Evolutionary conservation across 2,888 invertebrate species (phyloP).

Genomic region (Drosophila yooni): DNA sequence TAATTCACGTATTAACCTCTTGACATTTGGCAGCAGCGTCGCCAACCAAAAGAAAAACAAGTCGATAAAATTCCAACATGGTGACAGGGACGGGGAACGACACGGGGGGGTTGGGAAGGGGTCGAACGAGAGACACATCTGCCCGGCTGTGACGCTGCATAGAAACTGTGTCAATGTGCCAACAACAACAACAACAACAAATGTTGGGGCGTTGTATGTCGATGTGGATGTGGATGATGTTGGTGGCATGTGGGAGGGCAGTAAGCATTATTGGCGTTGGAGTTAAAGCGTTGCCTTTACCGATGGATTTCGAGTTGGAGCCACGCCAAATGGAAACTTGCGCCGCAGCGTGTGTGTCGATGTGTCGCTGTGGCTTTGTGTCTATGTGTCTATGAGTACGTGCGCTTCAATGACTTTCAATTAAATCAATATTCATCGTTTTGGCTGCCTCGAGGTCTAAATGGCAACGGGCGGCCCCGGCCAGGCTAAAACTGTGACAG

Average conservation of each 20-base stretch:
- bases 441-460: constrained; percentile 72
- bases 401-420: constrained; percentile 81
- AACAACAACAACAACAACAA: constrained; percentile 66
- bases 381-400: constrained; percentile 66
- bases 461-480: constrained; percentile 72
- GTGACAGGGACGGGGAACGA: constrained; percentile 29
- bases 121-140: constrained; percentile 62
- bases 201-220: constrained; percentile 65
- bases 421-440: constrained; percentile 84
- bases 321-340: constrained; percentile 69
- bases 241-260: constrained; percentile 74
- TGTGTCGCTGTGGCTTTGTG: constrained; percentile 39
- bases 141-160: constrained; percentile 54
- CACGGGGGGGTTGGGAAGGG: constrained; percentile 3
- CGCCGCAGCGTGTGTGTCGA: constrained; percentile 39
- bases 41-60: constrained; percentile 64
- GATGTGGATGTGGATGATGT: constrained; percentile 36
- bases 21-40: constrained; percentile 81
- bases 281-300: constrained; percentile 47
- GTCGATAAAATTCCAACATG: constrained; percentile 74
- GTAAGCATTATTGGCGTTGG: constrained; percentile 46
- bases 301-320: constrained; percentile 60
- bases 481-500: constrained; percentile 34
- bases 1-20: constrained; percentile 84
- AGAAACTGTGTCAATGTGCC: constrained; percentile 76